These are phyloP conservation scores for Plotosus lineatus DNA, from an alignment of 2,113 vertebrate genomes.

Conservation along the genomic window DNA sequence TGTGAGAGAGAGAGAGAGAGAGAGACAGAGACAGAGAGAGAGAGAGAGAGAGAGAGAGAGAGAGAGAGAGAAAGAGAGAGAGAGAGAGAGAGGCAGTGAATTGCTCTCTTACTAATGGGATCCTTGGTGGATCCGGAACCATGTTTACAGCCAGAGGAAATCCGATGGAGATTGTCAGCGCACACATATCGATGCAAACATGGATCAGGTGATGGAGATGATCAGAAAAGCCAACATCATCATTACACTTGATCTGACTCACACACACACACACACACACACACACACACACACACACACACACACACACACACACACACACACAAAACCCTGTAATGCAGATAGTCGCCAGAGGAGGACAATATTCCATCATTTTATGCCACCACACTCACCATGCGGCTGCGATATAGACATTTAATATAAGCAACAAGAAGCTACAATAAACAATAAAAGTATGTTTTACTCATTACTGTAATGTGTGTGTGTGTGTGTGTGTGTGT, in stretches of 20 bases:
- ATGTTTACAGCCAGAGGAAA: slow-evolving; percentile 73
- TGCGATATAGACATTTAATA: neutral
- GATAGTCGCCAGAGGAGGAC: neutral
- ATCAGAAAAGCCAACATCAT: slow-evolving; percentile 78
- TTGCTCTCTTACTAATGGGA: slow-evolving; percentile 76
- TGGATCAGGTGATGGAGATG: slow-evolving; percentile 77
- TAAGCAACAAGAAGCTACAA: too few species aligned
- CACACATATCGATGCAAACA: slow-evolving; percentile 77
- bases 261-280: slow-evolving; percentile 21
- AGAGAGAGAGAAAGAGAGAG: too few species aligned
- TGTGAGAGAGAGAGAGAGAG: too few species aligned
- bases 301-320: neutral
- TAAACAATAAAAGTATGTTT: neutral
- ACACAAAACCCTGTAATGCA: slow-evolving; percentile 21
- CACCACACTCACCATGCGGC: neutral
- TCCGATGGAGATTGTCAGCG: slow-evolving; percentile 81
- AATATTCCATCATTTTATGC: neutral
- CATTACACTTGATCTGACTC: slow-evolving; percentile 74
- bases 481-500: too few species aligned
- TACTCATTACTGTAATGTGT: neutral
- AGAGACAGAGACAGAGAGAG: too few species aligned
- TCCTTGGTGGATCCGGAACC: slow-evolving; percentile 76
- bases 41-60: too few species aligned
- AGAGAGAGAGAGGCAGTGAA: slow-evolving; percentile 82
- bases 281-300: neutral